Conservation (phyloP, 2,113 vertebrate genomes). For the Lagenorhynchus albirostris region DNA sequence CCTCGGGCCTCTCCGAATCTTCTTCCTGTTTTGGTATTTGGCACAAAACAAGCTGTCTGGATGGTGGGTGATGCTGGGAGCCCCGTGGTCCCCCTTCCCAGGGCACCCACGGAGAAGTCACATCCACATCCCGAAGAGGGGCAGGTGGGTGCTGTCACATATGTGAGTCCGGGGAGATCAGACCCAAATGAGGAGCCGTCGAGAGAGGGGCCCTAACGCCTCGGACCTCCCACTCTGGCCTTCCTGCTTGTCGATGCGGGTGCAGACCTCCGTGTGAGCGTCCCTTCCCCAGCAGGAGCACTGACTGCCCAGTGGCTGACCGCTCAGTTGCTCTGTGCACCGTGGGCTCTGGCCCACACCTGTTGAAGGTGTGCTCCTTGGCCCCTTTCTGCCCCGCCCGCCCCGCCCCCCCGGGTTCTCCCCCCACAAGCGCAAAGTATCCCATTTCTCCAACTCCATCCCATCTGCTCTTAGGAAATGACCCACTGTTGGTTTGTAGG, state of each 20-base stretch:
- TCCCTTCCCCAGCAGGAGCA: background rate
- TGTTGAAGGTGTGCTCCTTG: background rate
- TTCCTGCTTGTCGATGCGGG: background rate
- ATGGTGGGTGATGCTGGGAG: background rate
- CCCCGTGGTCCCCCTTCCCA: background rate
- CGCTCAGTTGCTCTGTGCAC: fast-evolving
- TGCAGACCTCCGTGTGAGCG: background rate
- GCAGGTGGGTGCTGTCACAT: background rate
- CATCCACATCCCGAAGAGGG: background rate
- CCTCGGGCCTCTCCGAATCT: no score
- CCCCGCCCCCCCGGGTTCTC: fast-evolving
- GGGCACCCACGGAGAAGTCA: background rate
- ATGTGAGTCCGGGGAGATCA: background rate
- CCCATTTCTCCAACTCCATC: fast-evolving
- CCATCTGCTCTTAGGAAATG: background rate
- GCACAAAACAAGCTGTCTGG: background rate
- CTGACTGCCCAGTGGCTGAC: background rate
- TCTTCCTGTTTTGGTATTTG: background rate
- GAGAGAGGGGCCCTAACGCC: fast-evolving
- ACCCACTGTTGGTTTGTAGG: background rate
- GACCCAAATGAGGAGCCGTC: background rate
- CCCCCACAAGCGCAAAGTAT: background rate
- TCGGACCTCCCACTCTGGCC: background rate
- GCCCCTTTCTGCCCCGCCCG: fast-evolving
- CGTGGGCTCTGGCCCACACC: background rate